Evolutionary conservation across 2,888 invertebrate genomes (phyloP).

Genomic region (Ecdyonurus torrentis): DNA sequence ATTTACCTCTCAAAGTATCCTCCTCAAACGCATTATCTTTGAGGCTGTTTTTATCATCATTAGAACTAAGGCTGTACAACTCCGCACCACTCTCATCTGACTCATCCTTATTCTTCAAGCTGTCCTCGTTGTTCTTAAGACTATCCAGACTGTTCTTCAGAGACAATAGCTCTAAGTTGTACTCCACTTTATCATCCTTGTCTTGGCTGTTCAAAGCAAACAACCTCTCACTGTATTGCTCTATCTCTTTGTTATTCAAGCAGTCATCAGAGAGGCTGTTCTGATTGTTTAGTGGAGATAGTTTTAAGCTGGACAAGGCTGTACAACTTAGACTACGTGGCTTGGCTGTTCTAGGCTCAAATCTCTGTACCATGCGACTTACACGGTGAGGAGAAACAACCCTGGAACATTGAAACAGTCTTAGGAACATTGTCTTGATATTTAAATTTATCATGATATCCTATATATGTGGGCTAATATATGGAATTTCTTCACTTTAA

Average conservation of each 20-base stretch:
- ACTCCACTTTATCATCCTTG: neutral
- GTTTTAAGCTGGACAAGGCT: neutral
- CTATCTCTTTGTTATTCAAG: too few relatives aligned
- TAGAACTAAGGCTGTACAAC: neutral
- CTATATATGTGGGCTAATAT: too few relatives aligned
- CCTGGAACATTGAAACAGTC: neutral
- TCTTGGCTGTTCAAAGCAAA: too few relatives aligned
- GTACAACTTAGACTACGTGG: neutral
- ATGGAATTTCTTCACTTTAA: too few relatives aligned
- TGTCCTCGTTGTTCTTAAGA: neutral
- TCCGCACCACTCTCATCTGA: neutral
- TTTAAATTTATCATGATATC: too few relatives aligned
- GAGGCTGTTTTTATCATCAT: neutral
- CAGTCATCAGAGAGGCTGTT: neutral
- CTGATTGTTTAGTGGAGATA: too few relatives aligned
- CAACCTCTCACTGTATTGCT: too few relatives aligned
- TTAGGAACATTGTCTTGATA: too few relatives aligned
- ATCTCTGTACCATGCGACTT: neutral
- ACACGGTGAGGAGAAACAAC: neutral
- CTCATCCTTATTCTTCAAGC: neutral
- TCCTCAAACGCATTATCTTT: neutral
- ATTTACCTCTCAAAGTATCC: too few relatives aligned
- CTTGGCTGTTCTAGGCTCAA: neutral
- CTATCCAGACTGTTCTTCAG: too few relatives aligned
- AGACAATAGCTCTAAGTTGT: too few relatives aligned